Base-by-base conservation (phyloP, 2,888 invertebrate genomes). In the Cephus rjabovi region DNA sequence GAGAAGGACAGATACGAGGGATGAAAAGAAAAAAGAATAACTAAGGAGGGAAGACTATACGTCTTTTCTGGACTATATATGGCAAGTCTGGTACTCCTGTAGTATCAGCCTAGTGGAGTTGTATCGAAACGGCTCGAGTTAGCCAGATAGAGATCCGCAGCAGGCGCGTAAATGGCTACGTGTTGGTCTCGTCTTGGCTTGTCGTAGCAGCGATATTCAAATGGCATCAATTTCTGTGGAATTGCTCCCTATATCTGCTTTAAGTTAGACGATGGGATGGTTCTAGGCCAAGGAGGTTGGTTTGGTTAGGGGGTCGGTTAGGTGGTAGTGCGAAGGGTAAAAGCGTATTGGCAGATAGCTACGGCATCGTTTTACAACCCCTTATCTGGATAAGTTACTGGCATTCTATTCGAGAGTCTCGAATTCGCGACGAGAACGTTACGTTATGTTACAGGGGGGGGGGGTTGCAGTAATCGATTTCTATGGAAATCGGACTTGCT, bases 341-440 rank as follows among this genome's bases (percentile, higher is more conserved):
- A 85, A 88, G 86, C 88, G 87, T 90, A 91, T 90, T 90, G 90
- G 89, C 89, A 88, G 89, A 89, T 89, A 89, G 89, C 88, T 89
- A 78, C 85, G 84, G 85, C 86, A 86, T 87, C 89, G 87, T 90
- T 90, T 90, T 90, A 90, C 89, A 90, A 88, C 88, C 89, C 86
- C 91, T 90, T 90, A 90, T 90, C 90, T 87, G 86, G 83, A 87
- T 90, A 87, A 88, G 86, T 89, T 89, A 89, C 87, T 87, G 86
- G 84, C 87, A 87, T 87, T 86, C 85, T 84, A 84, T 85, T 84
- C 85, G 81, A 79, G 78, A 75, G 69, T 37, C 74, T 79, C 78
- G 75, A 80, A 77, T 79, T 77, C 76, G 79, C 79, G 80, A 81
- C 81, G 81, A 79, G 80, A 78, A 75, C 76, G 79, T 80, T 79